phyloP scores from a whole-genome alignment of 2,113 vertebrate species.

The Ascaphus truei region DNA sequence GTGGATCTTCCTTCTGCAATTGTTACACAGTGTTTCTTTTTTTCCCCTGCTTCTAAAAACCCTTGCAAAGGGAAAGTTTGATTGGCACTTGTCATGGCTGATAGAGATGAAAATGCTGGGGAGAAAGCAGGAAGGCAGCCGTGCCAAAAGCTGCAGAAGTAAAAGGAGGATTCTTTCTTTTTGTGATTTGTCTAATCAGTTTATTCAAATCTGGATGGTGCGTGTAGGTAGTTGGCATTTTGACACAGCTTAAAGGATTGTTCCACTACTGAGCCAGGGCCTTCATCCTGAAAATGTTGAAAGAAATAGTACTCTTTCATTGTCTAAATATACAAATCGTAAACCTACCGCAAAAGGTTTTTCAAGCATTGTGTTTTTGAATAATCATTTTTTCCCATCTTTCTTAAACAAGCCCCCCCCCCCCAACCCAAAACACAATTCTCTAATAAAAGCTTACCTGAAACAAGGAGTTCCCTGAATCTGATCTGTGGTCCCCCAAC shows the following conservation, averaged over 20 bases:
- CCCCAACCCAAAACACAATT: too few species aligned
- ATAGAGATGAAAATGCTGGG: conserved; percentile 79
- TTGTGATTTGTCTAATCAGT: conserved; percentile 70
- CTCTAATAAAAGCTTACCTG: too few species aligned
- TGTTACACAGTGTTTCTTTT: conserved; percentile 70
- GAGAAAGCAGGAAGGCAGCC: conserved; percentile 56
- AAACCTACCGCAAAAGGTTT: too few species aligned
- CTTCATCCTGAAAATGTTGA: conserved; percentile 73
- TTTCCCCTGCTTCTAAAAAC: conserved; percentile 10
- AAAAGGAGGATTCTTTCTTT: conserved; percentile 78
- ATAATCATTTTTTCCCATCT: too few species aligned
- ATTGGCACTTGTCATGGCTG: conserved; percentile 93
- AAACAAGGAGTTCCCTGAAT: too few species aligned
- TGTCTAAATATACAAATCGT: too few species aligned
- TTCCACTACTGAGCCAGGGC: conserved; percentile 65
- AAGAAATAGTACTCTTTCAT: neutral
- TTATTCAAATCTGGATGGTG: conserved; percentile 84
- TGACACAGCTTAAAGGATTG: conserved; percentile 72
- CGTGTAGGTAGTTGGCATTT: conserved; percentile 74
- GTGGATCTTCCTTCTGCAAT: conserved; percentile 70
- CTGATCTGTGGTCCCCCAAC: too few species aligned
- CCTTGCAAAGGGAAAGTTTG: conserved; percentile 71
- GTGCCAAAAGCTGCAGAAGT: conserved; percentile 66
- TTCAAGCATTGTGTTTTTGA: too few species aligned
- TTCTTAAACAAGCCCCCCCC: too few species aligned